Evolutionary conservation across 23 tunicate species (phyloP), one percentile per base, ranked within the genome.

Genomic region (Halocynthia roretzi): DNA sequence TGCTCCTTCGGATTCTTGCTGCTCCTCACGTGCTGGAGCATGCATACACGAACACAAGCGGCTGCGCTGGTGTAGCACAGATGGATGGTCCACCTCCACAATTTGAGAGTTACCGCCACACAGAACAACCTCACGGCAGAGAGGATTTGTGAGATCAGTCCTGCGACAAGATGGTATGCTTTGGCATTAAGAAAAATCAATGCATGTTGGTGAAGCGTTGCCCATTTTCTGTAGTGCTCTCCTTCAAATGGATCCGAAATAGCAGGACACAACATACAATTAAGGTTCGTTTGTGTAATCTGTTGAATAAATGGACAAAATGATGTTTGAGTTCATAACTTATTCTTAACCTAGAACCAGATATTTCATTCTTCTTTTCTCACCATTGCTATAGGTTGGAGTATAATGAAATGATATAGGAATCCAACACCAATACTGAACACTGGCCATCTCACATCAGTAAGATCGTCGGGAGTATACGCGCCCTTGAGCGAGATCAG

Each of bases 211-310:
- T 92, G 98, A 6, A 31, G 69, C 21, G 81, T 82, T 15, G 98
- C 98, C 98, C 98, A 92, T 65, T 87, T 78, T 52, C 98, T 82
- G 75, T 92, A 92, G 71, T 79, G 64, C 12, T 77, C 64, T 14
- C 98, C 98, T 22, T 73, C 71, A 66, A 92, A 92, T 6, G 98
- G 98, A 78, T 92, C 98, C 17, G 85, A 60, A 7, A 92, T 61
- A 8, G 98, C 98, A 10, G 98, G 98, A 68, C 98, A 92, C 12
- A 92, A 70, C 87, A 92, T 92, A 85, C 83, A 82, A 82, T 92
- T 92, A 18, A 92, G 82, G 69, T 92, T 92, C 51, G 80, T 85
- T 15, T 72, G 75, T 0, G 98, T 92, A 6, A 67, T 60, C 98
- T 92, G 80, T 22, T 82, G 78, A 58, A 57, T 54, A 44, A 54